Conservation (phyloP, 2,888 invertebrate species). For the Atrina japonica region DNA sequence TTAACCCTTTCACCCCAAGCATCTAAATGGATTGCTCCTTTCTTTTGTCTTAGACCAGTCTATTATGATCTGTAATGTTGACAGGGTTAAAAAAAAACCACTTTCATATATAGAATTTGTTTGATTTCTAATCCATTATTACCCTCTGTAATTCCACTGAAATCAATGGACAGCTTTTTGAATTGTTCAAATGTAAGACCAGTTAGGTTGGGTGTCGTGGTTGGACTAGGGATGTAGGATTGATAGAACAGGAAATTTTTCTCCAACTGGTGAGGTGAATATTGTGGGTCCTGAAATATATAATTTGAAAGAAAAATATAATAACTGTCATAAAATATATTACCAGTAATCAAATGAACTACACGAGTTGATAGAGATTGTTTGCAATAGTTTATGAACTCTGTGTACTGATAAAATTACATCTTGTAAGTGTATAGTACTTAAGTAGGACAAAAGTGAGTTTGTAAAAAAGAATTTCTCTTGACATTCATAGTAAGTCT, state of each 20-base stretch:
- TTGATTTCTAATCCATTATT: neutral
- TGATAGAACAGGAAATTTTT: constrained; percentile 2
- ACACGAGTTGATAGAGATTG: no score
- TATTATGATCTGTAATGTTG: no score
- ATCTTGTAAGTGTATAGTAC: no score
- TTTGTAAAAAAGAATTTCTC: no score
- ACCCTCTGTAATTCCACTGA: constrained; percentile 7
- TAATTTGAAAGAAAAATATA: neutral
- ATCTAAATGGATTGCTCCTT: no score
- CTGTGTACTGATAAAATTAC: no score
- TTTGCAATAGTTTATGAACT: constrained; percentile 1
- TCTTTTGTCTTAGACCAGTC: no score
- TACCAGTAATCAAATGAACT: no score
- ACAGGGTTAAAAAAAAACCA: no score
- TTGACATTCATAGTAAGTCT: no score
- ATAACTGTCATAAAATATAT: neutral
- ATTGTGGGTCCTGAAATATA: constrained; percentile 10
- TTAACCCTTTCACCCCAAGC: no score
- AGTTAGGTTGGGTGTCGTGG: constrained; percentile 20
- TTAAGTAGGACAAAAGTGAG: no score
- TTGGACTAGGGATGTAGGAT: constrained; percentile 6
- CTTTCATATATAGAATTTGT: neutral
- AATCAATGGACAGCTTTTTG: neutral
- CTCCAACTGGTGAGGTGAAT: constrained; percentile 17
- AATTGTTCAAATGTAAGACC: constrained; percentile 3